Percentiles rank a stretch among this genome's conserved stretches.
phyloP scores from a whole-genome alignment of 2,888 invertebrate species.

The Drosophila lacicola region DNA sequence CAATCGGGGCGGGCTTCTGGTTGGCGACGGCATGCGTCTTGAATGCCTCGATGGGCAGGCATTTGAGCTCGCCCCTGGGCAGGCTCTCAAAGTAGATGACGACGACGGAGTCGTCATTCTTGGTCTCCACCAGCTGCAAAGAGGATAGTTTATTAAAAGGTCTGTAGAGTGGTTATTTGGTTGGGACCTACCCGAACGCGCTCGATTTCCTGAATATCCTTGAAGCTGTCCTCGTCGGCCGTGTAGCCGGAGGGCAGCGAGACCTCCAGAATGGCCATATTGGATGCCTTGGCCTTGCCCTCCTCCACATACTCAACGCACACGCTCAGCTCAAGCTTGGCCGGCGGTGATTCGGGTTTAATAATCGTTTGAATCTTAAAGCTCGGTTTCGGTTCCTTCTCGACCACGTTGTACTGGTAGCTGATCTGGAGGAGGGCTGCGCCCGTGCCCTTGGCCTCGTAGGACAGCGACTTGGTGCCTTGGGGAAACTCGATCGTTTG shows the following conservation, averaged over 20 bases:
- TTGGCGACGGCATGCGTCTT: constrained; percentile 93
- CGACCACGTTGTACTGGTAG: constrained; percentile 93
- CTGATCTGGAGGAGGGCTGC: constrained; percentile 91
- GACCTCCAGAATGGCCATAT: constrained; percentile 96
- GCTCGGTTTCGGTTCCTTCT: constrained; percentile 94
- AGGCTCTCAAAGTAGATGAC: constrained; percentile 91
- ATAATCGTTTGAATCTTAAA: constrained; percentile 94
- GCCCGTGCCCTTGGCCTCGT: constrained; percentile 92
- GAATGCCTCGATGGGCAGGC: constrained; percentile 93
- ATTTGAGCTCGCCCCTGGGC: constrained; percentile 87
- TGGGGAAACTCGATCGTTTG: constrained; percentile 88
- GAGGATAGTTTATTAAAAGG: not conserved
- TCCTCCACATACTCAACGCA: constrained; percentile 89
- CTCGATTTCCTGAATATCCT: constrained; percentile 86
- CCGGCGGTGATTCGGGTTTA: constrained; percentile 90
- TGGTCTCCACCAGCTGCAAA: constrained; percentile 88
- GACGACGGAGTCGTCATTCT: constrained; percentile 88
- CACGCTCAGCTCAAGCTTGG: constrained; percentile 92
- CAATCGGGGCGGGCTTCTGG: constrained; percentile 93
- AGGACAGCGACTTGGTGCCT: constrained; percentile 88
- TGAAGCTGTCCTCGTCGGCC: constrained; percentile 91
- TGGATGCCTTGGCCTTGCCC: constrained; percentile 87
- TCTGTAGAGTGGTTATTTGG: not conserved
- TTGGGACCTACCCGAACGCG: constrained; percentile 79
- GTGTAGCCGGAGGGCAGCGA: constrained; percentile 95